Conservation (phyloP, 1,140 invertebrate genomes). For the Plutomurus gul region DNA sequence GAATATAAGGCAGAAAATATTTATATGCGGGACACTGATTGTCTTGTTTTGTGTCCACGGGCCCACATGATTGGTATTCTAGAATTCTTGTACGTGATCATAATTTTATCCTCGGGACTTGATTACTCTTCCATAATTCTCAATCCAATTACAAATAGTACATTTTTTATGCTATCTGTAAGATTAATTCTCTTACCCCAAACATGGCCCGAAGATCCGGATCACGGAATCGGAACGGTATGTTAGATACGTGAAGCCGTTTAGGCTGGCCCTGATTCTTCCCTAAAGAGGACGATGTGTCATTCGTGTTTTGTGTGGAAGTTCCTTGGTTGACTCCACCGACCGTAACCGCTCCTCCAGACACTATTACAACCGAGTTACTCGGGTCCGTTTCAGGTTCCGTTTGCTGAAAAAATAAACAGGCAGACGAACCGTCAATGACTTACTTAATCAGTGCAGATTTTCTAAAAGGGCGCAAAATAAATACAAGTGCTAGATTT, state of each 20-base stretch:
- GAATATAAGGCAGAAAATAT: too few relatives aligned
- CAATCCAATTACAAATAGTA: not conserved
- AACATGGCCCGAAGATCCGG: conserved; percentile 96
- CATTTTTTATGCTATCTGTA: not conserved
- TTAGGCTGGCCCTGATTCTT: conserved; percentile 72
- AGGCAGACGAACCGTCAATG: not conserved
- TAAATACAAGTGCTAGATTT: conserved; percentile 23
- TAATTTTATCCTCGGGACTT: too few relatives aligned
- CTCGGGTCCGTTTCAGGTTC: conserved; percentile 59
- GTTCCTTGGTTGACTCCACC: conserved; percentile 52
- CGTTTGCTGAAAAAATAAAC: conserved; percentile 59
- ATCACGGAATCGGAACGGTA: conserved; percentile 97
- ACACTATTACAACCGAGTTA: conserved; percentile 27
- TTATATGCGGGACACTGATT: too few relatives aligned
- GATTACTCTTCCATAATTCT: too few relatives aligned
- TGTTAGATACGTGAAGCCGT: conserved; percentile 94
- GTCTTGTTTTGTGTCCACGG: too few relatives aligned
- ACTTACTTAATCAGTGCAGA: not conserved
- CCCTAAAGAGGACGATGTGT: conserved; percentile 53
- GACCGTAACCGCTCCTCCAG: conserved; percentile 17
- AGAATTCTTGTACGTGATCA: too few relatives aligned
- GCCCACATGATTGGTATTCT: too few relatives aligned
- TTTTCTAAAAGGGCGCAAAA: too few relatives aligned
- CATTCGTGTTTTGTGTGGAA: conserved; percentile 53
- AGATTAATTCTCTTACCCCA: conserved; percentile 84